Conservation (phyloP, 2,797 vertebrate genomes). For the Pseudopleuronectes americanus region DNA sequence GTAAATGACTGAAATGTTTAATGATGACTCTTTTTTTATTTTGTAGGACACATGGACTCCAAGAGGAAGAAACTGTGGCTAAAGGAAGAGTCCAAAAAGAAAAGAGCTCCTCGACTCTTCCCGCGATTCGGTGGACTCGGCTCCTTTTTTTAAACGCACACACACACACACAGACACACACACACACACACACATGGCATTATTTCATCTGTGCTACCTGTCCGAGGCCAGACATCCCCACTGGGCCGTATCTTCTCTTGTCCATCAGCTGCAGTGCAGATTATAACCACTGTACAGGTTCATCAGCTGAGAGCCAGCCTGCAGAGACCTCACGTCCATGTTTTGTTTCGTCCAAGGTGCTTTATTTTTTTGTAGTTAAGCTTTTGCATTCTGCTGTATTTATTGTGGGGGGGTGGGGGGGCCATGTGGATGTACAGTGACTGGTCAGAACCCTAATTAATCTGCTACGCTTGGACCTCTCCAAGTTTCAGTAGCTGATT, state of each 20-base stretch:
- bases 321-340: conserved; percentile 34
- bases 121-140: conserved; percentile 86
- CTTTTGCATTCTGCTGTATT: conserved; percentile 45
- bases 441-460: conserved; percentile 39
- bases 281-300: conserved; percentile 15
- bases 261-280: conserved; percentile 40
- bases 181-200: conserved; percentile 23
- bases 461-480: conserved; percentile 40
- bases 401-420: conserved; percentile 33
- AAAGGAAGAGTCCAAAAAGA: conserved; percentile 93
- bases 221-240: conserved; percentile 23
- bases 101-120: conserved; percentile 86
- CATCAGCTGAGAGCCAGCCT: conserved; percentile 20
- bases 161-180: conserved; percentile 6
- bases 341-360: conserved; percentile 35
- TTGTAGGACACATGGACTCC: conserved; percentile 89
- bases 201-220: conserved; percentile 54
- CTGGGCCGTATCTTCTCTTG: conserved; percentile 24
- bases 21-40: conserved; percentile 37
- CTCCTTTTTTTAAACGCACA: conserved; percentile 76
- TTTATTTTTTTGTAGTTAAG: conserved; percentile 30
- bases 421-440: conserved; percentile 36
- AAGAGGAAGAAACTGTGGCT: conserved; percentile 95
- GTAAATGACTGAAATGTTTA: background rate
- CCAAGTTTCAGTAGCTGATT: conserved; percentile 31